These are phyloP conservation scores for Acanthochromis polyacanthus DNA, from an alignment of 2,113 vertebrate genomes.

Conservation along the genomic window DNA sequence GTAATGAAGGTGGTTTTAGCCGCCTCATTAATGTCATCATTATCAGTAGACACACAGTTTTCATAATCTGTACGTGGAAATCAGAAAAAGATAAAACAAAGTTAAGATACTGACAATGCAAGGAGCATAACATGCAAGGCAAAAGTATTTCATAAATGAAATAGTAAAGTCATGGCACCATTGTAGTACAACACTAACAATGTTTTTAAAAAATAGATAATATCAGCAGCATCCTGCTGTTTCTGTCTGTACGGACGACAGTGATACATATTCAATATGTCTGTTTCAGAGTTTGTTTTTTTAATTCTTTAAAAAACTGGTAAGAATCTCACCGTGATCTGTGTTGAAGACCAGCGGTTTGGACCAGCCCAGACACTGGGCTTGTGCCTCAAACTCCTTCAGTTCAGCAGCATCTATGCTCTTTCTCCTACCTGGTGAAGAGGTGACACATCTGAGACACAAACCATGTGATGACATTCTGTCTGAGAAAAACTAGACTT, in stretches of 20 bases:
- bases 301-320: no score
- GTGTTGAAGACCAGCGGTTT: neutral
- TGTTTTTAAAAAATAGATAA: neutral
- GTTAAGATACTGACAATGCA: neutral
- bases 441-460: neutral
- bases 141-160: no score
- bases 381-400: slow-evolving; percentile 38
- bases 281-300: no score
- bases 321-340: slow-evolving; percentile 37
- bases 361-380: neutral
- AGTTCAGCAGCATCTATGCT: slow-evolving; percentile 36
- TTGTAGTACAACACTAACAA: no score
- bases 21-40: no score
- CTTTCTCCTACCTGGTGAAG: slow-evolving; percentile 40
- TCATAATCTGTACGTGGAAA: slow-evolving; percentile 4
- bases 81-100: neutral
- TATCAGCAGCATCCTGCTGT: no score
- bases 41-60: neutral
- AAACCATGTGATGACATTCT: neutral
- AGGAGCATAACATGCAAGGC: neutral
- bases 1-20: no score
- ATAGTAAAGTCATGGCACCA: no score
- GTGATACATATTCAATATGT: no score
- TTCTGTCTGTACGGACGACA: no score
- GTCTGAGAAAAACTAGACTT: no score